Conservation (phyloP, 2,113 vertebrate species). For the Chloropsis cyanopogon region DNA sequence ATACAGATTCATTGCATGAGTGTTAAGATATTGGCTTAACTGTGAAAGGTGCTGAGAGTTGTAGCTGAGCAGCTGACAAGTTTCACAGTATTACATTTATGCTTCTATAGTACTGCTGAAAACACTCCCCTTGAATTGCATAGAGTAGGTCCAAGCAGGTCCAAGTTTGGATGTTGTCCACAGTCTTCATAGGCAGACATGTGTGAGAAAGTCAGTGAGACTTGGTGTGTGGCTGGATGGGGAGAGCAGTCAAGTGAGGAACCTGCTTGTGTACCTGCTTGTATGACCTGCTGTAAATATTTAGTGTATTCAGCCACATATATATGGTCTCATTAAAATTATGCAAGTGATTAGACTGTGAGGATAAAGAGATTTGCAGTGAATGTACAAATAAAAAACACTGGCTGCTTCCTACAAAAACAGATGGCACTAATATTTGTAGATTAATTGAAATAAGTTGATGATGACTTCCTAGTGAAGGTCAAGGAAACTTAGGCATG, state of each 20-base stretch:
- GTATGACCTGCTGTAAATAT: neutral
- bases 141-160: neutral
- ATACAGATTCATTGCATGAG: neutral
- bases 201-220: neutral
- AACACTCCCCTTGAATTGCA: neutral
- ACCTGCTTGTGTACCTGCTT: neutral
- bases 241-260: neutral
- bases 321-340: neutral
- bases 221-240: neutral
- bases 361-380: neutral
- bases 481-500: neutral
- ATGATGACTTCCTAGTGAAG: neutral
- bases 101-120: neutral
- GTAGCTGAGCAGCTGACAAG: neutral
- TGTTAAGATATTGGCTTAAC: neutral
- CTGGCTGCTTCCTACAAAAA: neutral
- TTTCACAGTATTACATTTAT: neutral
- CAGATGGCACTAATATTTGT: constrained; percentile 36
- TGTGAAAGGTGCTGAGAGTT: neutral
- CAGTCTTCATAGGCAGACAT: neutral
- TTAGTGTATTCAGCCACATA: neutral
- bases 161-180: neutral
- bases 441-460: constrained; percentile 37
- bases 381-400: neutral
- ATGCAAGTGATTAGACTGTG: neutral